A percentile compares a stretch with the other conserved stretches of the same genome.
Conservation (phyloP, 2,888 invertebrate species). For the Sturmia bella region DNA sequence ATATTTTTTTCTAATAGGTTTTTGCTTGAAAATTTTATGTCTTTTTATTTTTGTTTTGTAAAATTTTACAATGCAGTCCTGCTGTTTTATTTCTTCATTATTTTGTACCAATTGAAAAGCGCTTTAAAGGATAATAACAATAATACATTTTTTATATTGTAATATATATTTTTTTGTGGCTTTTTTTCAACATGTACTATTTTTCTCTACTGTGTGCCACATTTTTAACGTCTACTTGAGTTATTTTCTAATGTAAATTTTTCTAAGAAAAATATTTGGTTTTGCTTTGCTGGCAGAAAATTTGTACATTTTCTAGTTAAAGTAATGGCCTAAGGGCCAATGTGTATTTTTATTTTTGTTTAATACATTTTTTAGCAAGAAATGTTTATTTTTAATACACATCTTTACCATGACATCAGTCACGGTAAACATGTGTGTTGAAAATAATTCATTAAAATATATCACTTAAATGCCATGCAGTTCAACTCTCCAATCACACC, state of each 20-base stretch:
- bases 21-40: no score
- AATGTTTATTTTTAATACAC: constrained; percentile 28
- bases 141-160: constrained; percentile 79
- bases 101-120: constrained; percentile 77
- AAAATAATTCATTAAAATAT: constrained; percentile 47
- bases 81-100: constrained; percentile 56
- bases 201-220: constrained; percentile 15
- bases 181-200: constrained; percentile 3
- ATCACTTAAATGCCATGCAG: constrained; percentile 18
- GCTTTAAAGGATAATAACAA: constrained; percentile 78
- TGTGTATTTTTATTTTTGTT: constrained; percentile 2
- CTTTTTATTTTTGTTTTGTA: no score
- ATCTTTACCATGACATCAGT: no score
- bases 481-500: not conserved
- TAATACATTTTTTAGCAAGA: not conserved
- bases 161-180: constrained; percentile 72
- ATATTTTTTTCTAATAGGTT: constrained; percentile 14
- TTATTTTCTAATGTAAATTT: constrained; percentile 4
- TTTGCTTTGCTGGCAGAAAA: constrained; percentile 19
- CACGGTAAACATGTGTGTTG: constrained; percentile 48
- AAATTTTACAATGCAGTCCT: not conserved
- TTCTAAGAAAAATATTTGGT: constrained; percentile 23
- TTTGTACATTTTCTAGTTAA: constrained; percentile 3
- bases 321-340: constrained; percentile 30
- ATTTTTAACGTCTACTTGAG: constrained; percentile 5